Percentiles rank a stretch among this genome's conserved stretches.
phyloP scores from a whole-genome alignment of 2,113 vertebrate genomes.

The Phalacrocorax aristotelis region DNA sequence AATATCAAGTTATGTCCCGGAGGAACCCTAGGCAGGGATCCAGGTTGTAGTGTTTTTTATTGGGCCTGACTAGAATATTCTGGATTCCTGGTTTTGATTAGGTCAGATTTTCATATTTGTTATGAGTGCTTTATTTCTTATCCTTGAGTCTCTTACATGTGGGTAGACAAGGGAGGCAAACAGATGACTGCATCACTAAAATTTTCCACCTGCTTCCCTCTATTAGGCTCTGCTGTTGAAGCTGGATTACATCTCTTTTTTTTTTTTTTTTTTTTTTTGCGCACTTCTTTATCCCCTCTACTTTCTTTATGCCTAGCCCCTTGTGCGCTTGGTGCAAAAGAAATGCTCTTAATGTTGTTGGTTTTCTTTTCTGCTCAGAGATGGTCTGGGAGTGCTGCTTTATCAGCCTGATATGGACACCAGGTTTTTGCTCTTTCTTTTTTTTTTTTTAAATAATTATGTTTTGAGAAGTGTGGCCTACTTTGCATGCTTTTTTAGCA shows the following conservation, averaged over 20 bases:
- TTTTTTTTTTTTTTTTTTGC: not conserved
- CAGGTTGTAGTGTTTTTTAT: not conserved
- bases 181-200: not conserved
- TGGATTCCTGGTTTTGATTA: constrained; percentile 1
- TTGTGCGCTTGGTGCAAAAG: not conserved
- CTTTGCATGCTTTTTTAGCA: not conserved
- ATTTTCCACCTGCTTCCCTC: not conserved
- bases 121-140: not conserved
- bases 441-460: not conserved
- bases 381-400: not conserved
- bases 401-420: not conserved
- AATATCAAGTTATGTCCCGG: not conserved
- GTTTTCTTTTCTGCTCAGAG: not conserved
- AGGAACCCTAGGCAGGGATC: not conserved
- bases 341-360: not conserved
- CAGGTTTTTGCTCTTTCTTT: not conserved
- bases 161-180: not conserved
- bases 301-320: not conserved
- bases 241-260: not conserved
- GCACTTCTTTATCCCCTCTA: not conserved
- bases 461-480: not conserved
- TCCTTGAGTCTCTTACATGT: not conserved
- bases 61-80: not conserved
- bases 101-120: not conserved
- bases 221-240: not conserved